Evolutionary conservation across 2,888 invertebrate species (phyloP), one percentile per base, ranked within the genome.

Genomic region (Osmoderma eremita): DNA sequence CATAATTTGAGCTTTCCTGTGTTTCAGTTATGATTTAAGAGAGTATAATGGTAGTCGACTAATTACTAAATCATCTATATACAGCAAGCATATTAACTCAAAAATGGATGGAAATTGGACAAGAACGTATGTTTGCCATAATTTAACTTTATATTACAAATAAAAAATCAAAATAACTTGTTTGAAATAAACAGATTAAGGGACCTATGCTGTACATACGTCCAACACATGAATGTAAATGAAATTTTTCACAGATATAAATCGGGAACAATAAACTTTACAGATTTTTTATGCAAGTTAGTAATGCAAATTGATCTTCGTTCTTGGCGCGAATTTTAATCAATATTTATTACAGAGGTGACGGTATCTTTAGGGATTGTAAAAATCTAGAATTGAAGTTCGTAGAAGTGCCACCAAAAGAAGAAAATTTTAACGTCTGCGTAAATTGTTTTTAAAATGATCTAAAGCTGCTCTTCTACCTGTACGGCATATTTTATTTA

Each of bases 101-200:
- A 17, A 49, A 1, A 62, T 69, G 18, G 72, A 74, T 48, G 71
- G 70, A 20, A 24, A 65, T 41, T 74, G 75, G 74, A 67, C 72
- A 12, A 49, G 50, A 65, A 67, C 68, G 73, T 74, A 71, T 38
- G 58, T 53, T 65, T 36, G 20, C 13, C 4, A 45, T 15, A n/a
- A 6, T 20, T 41, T 38, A 15, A 5, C 10, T 51, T 12, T 24
- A 17, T 15, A 17, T 18, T 20, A 13, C 5, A 39, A 39, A 24
- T 41, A 36, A 51, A 13, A 17, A 38, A 36, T 1, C 1, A 20
- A 38, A 1, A 15, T n/a, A 15, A 45, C 24, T 58, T 36, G 15
- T 12, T 56, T 18, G 1, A 8, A 17, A 24, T 56, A 10, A 38
- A 18, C 36, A 71, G 71, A 42, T 70, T 73, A 65, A 67, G 68